Percentiles rank a stretch among this genome's conserved stretches.
Evolutionary conservation across 2,888 invertebrate genomes (phyloP).

Genomic region (Mesoligia furuncula): DNA sequence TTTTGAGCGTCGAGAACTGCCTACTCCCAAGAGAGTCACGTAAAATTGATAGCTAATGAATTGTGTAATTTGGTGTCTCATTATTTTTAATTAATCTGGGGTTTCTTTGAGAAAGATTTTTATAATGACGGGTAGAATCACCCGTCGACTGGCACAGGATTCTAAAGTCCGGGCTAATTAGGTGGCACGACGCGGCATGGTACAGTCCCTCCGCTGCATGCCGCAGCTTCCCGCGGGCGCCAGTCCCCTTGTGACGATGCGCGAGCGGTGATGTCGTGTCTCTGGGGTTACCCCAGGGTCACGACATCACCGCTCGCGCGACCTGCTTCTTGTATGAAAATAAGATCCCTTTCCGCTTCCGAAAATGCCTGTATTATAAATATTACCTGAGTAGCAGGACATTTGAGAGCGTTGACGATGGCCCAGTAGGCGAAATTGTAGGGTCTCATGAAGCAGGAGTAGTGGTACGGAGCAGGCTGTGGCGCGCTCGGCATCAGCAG

Average conservation of each 20-base stretch:
- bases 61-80: not conserved
- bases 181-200: no score
- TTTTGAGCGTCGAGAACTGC: not conserved
- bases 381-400: slow-evolving; percentile 94
- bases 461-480: slow-evolving; percentile 95
- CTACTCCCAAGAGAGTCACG: not conserved
- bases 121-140: not conserved
- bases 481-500: slow-evolving; percentile 96
- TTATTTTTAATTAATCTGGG: not conserved
- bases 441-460: slow-evolving; percentile 94
- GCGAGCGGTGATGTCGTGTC: no score
- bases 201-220: no score
- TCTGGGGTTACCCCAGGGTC: no score
- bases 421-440: slow-evolving; percentile 96
- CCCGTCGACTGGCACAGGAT: not conserved
- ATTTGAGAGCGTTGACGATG: slow-evolving; percentile 95
- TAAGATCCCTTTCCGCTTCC: not conserved
- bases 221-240: no score
- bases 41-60: no score
- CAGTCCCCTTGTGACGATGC: no score
- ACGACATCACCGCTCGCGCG: no score
- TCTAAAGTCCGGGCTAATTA: no score
- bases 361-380: not conserved
- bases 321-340: no score
- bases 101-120: no score